phyloP scores from a whole-genome alignment of 2,113 vertebrate species.

The Megaleporinus macrocephalus region DNA sequence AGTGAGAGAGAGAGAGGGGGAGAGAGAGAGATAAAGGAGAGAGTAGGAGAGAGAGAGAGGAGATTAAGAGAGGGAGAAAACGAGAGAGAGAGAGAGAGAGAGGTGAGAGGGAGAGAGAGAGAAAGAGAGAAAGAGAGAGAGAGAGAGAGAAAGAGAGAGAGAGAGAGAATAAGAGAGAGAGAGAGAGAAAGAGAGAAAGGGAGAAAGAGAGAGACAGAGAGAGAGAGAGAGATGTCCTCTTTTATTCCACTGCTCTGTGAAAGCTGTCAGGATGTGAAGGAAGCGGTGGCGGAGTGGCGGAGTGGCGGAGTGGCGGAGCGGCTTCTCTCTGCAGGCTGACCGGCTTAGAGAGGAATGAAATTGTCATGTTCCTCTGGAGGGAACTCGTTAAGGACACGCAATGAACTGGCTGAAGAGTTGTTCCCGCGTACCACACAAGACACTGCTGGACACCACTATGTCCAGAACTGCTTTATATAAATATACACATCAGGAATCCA shows the following conservation, averaged over 20 bases:
- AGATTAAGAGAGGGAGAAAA: no score
- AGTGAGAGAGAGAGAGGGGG: no score
- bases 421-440: background rate
- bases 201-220: slow-evolving; percentile 57
- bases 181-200: slow-evolving; percentile 59
- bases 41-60: no score
- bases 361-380: background rate
- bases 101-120: no score
- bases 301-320: no score
- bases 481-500: no score
- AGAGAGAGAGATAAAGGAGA: no score
- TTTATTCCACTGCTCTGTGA: slow-evolving; percentile 26
- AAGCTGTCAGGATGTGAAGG: background rate
- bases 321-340: background rate
- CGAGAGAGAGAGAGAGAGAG: no score
- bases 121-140: no score
- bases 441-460: background rate
- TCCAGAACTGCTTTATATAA: background rate
- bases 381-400: background rate
- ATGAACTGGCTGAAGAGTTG: background rate
- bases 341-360: background rate
- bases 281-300: no score
- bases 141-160: no score
- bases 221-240: slow-evolving; percentile 31
- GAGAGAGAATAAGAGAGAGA: no score